These are phyloP conservation scores for Danaus melanippus DNA, from an alignment of 1,140 invertebrate species.

Conservation along the genomic window DNA sequence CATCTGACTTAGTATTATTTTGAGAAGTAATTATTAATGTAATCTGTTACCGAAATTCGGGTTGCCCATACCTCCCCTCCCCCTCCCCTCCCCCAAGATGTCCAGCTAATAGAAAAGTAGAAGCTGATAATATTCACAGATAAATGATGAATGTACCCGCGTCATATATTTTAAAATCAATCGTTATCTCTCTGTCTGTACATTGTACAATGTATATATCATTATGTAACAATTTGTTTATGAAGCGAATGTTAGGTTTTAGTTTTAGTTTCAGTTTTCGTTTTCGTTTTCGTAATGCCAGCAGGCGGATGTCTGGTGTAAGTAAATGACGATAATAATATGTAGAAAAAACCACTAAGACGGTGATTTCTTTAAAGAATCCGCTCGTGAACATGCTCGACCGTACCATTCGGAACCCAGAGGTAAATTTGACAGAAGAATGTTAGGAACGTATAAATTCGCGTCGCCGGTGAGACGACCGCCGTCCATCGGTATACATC, in stretches of 20 bases:
- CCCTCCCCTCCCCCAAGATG: slow-evolving; percentile 15
- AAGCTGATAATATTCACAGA: slow-evolving; percentile 54
- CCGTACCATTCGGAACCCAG: slow-evolving; percentile 51
- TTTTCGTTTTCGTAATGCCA: neutral
- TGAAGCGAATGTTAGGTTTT: neutral
- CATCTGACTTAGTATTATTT: slow-evolving; percentile 66
- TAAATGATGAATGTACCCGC: slow-evolving; percentile 58
- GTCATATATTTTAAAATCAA: no score
- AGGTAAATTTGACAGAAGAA: slow-evolving; percentile 68
- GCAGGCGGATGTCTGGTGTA: slow-evolving; percentile 23
- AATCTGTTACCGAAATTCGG: slow-evolving; percentile 65
- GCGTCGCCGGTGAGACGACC: slow-evolving; percentile 29
- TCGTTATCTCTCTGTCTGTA: slow-evolving; percentile 6
- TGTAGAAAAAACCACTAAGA: slow-evolving; percentile 48
- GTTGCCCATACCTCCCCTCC: slow-evolving; percentile 16
- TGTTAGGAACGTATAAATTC: slow-evolving; percentile 69
- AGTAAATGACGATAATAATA: slow-evolving; percentile 50
- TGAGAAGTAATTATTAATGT: slow-evolving; percentile 72
- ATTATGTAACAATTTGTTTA: no score
- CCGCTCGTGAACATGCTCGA: slow-evolving; percentile 24
- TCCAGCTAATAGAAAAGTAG: slow-evolving; percentile 63
- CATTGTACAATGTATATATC: no score
- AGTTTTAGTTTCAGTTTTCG: neutral
- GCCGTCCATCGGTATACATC: slow-evolving; percentile 50
- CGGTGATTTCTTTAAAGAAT: slow-evolving; percentile 65